phyloP scores from a whole-genome alignment of 30 jellyfish, hydroid and myxozoan genomes.

The Aurelia aurita complex sp. Pacific region DNA sequence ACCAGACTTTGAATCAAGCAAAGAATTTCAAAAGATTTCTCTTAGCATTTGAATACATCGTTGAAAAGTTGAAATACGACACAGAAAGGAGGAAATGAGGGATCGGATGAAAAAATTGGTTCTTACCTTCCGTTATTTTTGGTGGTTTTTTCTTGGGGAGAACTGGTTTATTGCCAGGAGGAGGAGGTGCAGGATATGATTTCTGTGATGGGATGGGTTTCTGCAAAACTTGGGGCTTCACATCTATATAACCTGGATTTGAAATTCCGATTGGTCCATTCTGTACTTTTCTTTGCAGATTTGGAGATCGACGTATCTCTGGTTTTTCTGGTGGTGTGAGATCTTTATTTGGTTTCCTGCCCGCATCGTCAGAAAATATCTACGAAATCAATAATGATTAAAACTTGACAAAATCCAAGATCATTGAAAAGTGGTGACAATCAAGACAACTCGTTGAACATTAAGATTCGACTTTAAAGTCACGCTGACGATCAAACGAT shows the following conservation, averaged over 20 bases:
- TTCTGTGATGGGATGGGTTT: constrained; percentile 51
- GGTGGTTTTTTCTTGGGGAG: constrained; percentile 47
- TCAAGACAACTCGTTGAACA: no score
- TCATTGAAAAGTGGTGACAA: no score
- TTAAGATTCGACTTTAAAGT: no score
- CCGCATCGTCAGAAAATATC: constrained; percentile 58
- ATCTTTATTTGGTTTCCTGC: constrained; percentile 19
- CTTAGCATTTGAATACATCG: no score
- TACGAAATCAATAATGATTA: background rate
- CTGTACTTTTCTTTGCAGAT: constrained; percentile 4
- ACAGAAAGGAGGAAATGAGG: no score
- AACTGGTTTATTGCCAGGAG: constrained; percentile 41
- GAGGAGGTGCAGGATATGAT: constrained; percentile 66
- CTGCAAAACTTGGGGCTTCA: constrained; percentile 6
- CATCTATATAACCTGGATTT: constrained; percentile 29
- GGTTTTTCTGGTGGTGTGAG: constrained; percentile 7
- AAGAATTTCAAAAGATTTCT: no score
- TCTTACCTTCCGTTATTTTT: constrained; percentile 18
- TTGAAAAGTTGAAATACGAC: no score
- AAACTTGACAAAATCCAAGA: no score
- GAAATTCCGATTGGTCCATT: constrained; percentile 54
- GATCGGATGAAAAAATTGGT: no score
- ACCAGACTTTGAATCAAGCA: no score
- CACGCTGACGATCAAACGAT: no score
- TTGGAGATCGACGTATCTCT: constrained; percentile 45